These are phyloP conservation scores for Cotesia congregata DNA, from an alignment of 2,888 invertebrate genomes.

Conservation along the genomic window DNA sequence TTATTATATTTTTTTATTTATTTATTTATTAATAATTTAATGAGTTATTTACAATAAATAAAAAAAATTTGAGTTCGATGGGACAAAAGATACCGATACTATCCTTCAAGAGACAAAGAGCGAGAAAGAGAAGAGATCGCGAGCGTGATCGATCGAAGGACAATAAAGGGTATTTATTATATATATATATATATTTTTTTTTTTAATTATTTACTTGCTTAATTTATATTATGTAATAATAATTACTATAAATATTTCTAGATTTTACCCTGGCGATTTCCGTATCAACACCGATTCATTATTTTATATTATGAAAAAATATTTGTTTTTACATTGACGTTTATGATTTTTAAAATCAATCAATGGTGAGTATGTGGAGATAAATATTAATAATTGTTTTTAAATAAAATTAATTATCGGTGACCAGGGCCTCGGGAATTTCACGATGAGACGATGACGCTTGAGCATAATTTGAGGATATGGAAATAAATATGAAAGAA, in stretches of 20 bases:
- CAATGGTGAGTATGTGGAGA: background rate
- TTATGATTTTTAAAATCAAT: background rate
- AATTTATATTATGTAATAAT: background rate
- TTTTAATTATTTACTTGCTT: constrained; percentile 6
- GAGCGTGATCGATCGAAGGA: constrained; percentile 26
- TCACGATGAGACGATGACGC: constrained; percentile 3
- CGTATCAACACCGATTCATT: background rate
- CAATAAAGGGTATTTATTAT: constrained; percentile 26
- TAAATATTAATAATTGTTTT: background rate
- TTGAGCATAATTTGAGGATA: background rate
- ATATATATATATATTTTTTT: background rate
- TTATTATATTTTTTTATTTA: constrained; percentile 44
- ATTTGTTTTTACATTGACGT: background rate
- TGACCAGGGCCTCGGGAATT: constrained; percentile 15
- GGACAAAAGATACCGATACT: background rate
- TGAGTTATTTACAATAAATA: background rate
- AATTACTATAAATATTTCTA: background rate
- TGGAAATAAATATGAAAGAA: no score
- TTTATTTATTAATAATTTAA: constrained; percentile 49
- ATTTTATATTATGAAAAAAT: background rate
- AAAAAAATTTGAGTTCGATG: constrained; percentile 1
- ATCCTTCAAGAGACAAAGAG: constrained; percentile 19
- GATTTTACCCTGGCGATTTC: background rate
- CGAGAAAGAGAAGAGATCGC: constrained; percentile 24
- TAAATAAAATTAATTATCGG: background rate